Percentiles rank a stretch among this genome's conserved stretches.
These are phyloP conservation scores for Zeugodacus cucurbitae DNA, from an alignment of 1,140 invertebrate genomes.

Conservation along the genomic window DNA sequence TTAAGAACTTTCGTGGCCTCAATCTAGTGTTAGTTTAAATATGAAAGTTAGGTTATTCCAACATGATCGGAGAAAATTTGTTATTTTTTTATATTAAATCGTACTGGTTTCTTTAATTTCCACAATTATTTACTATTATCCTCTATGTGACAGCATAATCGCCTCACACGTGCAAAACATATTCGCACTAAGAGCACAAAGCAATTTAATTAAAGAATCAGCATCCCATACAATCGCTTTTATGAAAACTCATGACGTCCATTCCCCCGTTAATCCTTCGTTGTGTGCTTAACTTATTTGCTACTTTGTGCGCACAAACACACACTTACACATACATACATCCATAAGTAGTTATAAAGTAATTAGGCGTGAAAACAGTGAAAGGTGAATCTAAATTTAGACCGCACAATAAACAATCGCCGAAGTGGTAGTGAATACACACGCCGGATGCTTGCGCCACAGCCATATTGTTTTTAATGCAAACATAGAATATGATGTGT, in stretches of 20 bases:
- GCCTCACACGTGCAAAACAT: background rate
- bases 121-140: no score
- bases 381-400: slow-evolving; percentile 14
- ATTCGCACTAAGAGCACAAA: background rate
- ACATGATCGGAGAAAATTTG: no score
- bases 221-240: background rate
- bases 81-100: no score
- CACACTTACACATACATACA: background rate
- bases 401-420: background rate
- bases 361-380: background rate
- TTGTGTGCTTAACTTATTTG: background rate
- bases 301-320: background rate
- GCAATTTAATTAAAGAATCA: background rate
- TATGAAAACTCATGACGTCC: background rate
- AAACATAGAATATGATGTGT: background rate
- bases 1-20: no score
- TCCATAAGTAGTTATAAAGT: background rate
- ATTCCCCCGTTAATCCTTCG: background rate
- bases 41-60: no score
- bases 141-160: no score
- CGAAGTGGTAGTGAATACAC: background rate
- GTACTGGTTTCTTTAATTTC: no score
- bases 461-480: background rate
- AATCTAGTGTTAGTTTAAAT: no score
- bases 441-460: background rate